These are phyloP conservation scores for Magallana gigas DNA, from an alignment of 1,140 invertebrate species.

Conservation along the genomic window DNA sequence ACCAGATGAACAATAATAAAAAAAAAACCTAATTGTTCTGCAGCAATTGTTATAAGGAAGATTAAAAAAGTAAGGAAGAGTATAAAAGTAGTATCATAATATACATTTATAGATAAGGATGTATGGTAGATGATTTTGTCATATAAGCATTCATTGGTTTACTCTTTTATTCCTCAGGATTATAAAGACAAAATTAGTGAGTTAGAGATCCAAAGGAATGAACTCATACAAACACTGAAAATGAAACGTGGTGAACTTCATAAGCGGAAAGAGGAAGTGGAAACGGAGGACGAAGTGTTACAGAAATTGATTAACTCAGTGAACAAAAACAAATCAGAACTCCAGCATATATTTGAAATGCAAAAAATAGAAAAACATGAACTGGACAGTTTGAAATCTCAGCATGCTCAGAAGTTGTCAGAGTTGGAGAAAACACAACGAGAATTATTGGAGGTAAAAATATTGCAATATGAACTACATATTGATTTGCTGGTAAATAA, in stretches of 20 bases:
- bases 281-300: conserved; percentile 73
- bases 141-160: too few species aligned
- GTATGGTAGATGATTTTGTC: too few species aligned
- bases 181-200: conserved; percentile 65
- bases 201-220: conserved; percentile 69
- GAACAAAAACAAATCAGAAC: conserved; percentile 72
- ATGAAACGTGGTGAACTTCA: conserved; percentile 66
- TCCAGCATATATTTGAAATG: conserved; percentile 75
- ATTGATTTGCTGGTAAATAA: too few species aligned
- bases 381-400: conserved; percentile 70
- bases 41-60: too few species aligned
- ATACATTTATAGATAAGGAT: too few species aligned
- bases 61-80: too few species aligned
- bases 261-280: conserved; percentile 70
- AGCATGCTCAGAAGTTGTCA: conserved; percentile 69
- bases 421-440: conserved; percentile 74
- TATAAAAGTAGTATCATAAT: too few species aligned
- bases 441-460: conserved; percentile 66
- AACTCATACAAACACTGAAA: conserved; percentile 66
- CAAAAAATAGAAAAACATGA: conserved; percentile 71
- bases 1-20: too few species aligned
- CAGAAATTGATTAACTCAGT: conserved; percentile 70
- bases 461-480: too few species aligned
- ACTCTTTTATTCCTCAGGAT: conserved; percentile 61
- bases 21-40: too few species aligned